Percentiles rank a stretch among this genome's conserved stretches.
phyloP scores from a whole-genome alignment of 1,140 invertebrate genomes.

The Galleria mellonella region DNA sequence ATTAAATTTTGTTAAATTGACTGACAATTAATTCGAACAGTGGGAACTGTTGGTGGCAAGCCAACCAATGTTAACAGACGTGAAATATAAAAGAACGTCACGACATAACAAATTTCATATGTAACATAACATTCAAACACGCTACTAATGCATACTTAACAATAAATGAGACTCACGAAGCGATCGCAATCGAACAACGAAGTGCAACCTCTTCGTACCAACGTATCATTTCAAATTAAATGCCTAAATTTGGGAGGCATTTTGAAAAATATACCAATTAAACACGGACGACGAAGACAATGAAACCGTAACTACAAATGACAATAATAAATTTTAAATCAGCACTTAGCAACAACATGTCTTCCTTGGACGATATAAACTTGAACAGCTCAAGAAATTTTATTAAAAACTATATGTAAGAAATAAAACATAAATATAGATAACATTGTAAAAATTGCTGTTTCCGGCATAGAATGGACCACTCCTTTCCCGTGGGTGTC shows the following conservation, averaged over 20 bases:
- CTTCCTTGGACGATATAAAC: too few relatives aligned
- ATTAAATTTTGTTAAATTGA: too few relatives aligned
- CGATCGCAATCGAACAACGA: not conserved
- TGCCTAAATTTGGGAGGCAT: not conserved
- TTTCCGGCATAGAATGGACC: too few relatives aligned
- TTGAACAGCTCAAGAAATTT: too few relatives aligned
- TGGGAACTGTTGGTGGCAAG: constrained; percentile 1
- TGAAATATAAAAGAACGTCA: constrained; percentile 15
- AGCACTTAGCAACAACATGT: too few relatives aligned
- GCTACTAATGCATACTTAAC: constrained; percentile 6
- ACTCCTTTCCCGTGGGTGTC: too few relatives aligned
- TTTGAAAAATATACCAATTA: not conserved
- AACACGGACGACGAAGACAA: not conserved
- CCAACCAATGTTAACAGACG: constrained; percentile 8
- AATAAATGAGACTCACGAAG: constrained; percentile 3
- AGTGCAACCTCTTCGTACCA: not conserved
- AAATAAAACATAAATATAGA: too few relatives aligned
- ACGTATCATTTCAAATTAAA: not conserved
- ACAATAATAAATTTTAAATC: too few relatives aligned
- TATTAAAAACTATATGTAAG: too few relatives aligned
- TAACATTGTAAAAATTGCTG: too few relatives aligned
- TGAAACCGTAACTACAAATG: too few relatives aligned
- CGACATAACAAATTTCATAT: constrained; percentile 11
- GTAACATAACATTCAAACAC: constrained; percentile 15
- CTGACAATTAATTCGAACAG: constrained; percentile 12